Percentiles rank a stretch among this genome's conserved stretches.
Evolutionary conservation across 2,113 vertebrate species (phyloP).

Genomic region (Isurus oxyrinchus): DNA sequence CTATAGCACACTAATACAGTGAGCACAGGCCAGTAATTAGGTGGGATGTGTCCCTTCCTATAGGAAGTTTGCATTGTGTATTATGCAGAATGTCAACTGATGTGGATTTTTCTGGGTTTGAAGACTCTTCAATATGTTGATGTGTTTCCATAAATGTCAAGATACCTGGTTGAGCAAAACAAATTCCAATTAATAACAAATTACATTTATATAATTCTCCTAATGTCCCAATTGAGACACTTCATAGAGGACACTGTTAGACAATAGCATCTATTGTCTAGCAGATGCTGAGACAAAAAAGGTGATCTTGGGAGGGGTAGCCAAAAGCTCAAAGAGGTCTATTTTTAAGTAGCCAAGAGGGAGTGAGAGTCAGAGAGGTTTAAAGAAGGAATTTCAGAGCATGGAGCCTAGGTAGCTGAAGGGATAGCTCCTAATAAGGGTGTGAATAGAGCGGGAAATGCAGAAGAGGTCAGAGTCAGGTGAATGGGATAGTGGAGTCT

Average conservation of each 20-base stretch:
- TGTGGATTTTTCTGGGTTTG: neutral
- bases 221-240: neutral
- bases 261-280: neutral
- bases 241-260: neutral
- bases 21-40: neutral
- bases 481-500: neutral
- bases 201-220: neutral
- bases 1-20: no score
- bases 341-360: neutral
- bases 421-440: no score
- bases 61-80: neutral
- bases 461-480: no score
- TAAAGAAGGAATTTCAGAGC: neutral
- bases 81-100: neutral
- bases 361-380: neutral
- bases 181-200: neutral
- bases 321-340: neutral
- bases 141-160: neutral
- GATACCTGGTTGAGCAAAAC: neutral
- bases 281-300: neutral
- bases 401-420: neutral
- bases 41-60: neutral
- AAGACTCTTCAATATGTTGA: neutral
- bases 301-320: neutral
- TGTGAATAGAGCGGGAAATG: no score